Evolutionary conservation across 2,113 vertebrate genomes (phyloP), one percentile per base, ranked within the genome.

Genomic region (Elgaria multicarinata): DNA sequence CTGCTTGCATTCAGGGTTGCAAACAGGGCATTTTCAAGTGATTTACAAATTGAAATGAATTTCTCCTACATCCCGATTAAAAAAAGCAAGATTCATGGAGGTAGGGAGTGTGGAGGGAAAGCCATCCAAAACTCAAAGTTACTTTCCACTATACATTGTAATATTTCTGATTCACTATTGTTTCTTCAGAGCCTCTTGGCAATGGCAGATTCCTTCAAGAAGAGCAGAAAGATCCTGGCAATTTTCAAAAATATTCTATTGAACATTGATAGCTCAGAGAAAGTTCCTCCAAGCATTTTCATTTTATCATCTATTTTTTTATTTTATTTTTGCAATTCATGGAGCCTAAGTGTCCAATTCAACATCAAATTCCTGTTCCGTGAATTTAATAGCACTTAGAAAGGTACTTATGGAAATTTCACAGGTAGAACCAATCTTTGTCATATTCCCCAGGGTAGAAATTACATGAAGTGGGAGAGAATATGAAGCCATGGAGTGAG

Each of bases 351-450:
- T 90, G 88, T 92, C 80, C 92, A 90, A 96, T 96, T 95, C 93
- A 92, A 91, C 90, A 89, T 94, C 84, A 92, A 95, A 94, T 94
- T 95, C 94, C 90, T 92, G 88, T 94, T 94, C 92, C 85, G 86
- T 92, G 85, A 24, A 72, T 93, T 94, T 96, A 95, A 96, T 94
- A 95, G 91, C 94, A 93, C 91, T 95, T 94, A 93, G 86, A 92
- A 91, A 89, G 80, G 58, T 93, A 94, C 92, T 95, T 95, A 95
- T 10, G 88, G 92, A 95, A 95, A 96, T 95, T 94, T 95, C 94
- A 90, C 26, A 88, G 89, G 80, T 91, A 94, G 91, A 94, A 92
- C 88, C 91, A 95, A 92, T 91, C 90, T 94, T 85, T 93, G 85
- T 90, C 91, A 92, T 78, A 82, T 92, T 95, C 94, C 94, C 53